These are phyloP conservation scores for Argopecten irradians DNA, from an alignment of 1,140 invertebrate genomes.

Conservation along the genomic window DNA sequence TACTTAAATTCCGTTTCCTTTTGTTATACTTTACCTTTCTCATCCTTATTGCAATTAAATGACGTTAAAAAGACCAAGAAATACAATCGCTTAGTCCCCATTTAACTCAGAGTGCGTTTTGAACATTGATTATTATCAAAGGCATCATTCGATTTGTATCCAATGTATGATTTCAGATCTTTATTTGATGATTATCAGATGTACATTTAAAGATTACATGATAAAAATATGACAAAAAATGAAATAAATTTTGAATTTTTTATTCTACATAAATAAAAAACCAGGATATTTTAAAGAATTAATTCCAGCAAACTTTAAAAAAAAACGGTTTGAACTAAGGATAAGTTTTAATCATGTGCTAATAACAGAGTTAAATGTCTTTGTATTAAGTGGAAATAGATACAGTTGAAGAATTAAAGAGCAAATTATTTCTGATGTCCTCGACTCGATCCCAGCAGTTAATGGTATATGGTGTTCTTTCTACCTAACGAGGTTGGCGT, in stretches of 20 bases:
- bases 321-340: not conserved
- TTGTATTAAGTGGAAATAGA: not conserved
- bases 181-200: not conserved
- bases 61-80: not conserved
- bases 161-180: not conserved
- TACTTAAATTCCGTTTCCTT: not conserved
- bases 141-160: not conserved
- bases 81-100: not conserved
- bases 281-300: not conserved
- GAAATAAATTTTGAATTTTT: not conserved
- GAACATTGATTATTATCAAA: not conserved
- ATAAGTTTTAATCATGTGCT: not conserved
- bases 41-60: not conserved
- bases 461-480: too few species aligned
- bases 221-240: not conserved
- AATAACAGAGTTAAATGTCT: not conserved
- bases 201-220: not conserved
- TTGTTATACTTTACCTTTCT: not conserved
- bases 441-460: too few species aligned
- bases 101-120: not conserved
- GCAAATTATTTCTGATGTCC: conserved; percentile 13
- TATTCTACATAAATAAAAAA: conserved; percentile 3
- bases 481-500: too few species aligned
- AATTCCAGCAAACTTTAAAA: not conserved
- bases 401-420: not conserved